A percentile compares a stretch with the other conserved stretches of the same genome.
These are phyloP conservation scores for Acronicta leporina DNA, from an alignment of 2,888 invertebrate genomes.

Conservation along the genomic window DNA sequence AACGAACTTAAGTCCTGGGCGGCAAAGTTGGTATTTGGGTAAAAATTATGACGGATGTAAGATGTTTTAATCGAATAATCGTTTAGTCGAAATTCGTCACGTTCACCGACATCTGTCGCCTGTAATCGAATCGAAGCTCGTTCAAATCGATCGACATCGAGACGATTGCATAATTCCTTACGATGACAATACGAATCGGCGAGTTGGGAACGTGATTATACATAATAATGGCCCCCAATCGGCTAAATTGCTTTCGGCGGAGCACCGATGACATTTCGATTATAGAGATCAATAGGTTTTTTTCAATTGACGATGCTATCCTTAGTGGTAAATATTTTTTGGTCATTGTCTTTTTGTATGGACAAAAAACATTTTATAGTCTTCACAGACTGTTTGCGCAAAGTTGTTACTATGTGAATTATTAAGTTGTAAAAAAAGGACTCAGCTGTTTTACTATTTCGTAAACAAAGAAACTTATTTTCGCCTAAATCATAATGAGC, in stretches of 20 bases:
- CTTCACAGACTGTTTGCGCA: conserved; percentile 26
- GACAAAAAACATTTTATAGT: conserved; percentile 38
- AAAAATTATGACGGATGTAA: conserved; percentile 44
- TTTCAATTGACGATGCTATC: conserved; percentile 59
- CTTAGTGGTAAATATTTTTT: conserved; percentile 57
- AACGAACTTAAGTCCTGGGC: conserved; percentile 45
- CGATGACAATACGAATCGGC: conserved; percentile 86
- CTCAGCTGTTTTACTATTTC: neutral
- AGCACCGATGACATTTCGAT: conserved; percentile 80
- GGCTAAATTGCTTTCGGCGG: conserved; percentile 74
- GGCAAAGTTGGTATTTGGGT: conserved; percentile 50
- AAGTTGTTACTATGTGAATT: conserved; percentile 18
- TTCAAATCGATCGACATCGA: conserved; percentile 78
- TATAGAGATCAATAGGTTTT: conserved; percentile 70
- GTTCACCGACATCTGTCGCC: conserved; percentile 88
- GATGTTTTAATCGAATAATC: conserved; percentile 63
- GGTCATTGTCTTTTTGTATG: conserved; percentile 54
- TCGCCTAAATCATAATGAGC: no score
- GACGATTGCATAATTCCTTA: conserved; percentile 85
- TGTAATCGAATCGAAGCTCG: conserved; percentile 81
- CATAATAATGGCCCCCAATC: conserved; percentile 76
- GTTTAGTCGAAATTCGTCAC: conserved; percentile 87
- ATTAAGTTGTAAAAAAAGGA: conserved; percentile 1
- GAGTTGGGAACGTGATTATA: conserved; percentile 78
- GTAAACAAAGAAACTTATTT: no score